Evolutionary conservation across 2,113 vertebrate genomes (phyloP).

Genomic region (Sisor rabdophorus): DNA sequence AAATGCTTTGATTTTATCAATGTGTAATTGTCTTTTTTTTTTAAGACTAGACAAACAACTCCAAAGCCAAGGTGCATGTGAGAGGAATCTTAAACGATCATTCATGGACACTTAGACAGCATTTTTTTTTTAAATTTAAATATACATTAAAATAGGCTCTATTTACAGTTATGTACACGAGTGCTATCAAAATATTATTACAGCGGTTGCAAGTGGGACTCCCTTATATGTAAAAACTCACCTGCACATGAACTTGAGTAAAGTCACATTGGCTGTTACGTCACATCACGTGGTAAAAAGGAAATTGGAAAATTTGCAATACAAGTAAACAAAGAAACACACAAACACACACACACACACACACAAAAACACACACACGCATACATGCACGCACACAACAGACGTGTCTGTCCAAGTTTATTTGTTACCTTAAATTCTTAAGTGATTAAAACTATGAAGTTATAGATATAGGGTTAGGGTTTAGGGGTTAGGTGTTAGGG

Average conservation of each 20-base stretch:
- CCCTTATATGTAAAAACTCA: slow-evolving; percentile 13
- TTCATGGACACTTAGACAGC: neutral
- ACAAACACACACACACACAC: too few relatives aligned
- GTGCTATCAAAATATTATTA: too few relatives aligned
- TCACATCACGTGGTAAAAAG: neutral
- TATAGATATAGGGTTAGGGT: neutral
- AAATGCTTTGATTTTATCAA: slow-evolving; percentile 28
- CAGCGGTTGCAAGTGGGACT: neutral
- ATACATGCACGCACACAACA: too few relatives aligned
- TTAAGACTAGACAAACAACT: slow-evolving; percentile 54
- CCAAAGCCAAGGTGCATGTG: slow-evolving; percentile 35
- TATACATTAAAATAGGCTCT: too few relatives aligned
- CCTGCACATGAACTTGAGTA: slow-evolving; percentile 31
- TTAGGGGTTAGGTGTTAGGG: too few relatives aligned
- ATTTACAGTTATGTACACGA: too few relatives aligned
- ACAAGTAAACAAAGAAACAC: neutral
- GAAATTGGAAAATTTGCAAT: neutral
- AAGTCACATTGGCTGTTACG: slow-evolving; percentile 34
- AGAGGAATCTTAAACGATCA: slow-evolving; percentile 37
- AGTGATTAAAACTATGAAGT: neutral
- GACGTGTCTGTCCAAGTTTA: neutral
- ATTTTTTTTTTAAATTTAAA: too few relatives aligned
- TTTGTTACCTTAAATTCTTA: neutral
- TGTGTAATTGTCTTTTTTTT: slow-evolving; percentile 49
- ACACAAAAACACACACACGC: too few relatives aligned